A percentile compares a stretch with the other conserved stretches of the same genome.
These are phyloP conservation scores for Andrena trimmerana DNA, from an alignment of 2,888 invertebrate species.

Conservation along the genomic window DNA sequence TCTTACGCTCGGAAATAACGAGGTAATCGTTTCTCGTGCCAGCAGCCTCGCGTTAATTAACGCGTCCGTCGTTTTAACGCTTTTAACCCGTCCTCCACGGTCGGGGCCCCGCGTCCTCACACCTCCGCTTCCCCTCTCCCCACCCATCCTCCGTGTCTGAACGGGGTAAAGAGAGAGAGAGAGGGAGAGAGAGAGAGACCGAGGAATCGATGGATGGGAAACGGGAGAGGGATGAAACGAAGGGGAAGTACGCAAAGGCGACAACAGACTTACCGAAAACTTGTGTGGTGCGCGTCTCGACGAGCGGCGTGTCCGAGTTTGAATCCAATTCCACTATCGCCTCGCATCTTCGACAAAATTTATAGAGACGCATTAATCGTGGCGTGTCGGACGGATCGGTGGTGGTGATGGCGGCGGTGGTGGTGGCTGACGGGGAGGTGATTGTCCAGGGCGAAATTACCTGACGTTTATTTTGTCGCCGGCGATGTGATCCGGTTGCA, in stretches of 20 bases:
- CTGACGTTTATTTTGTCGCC: conserved; percentile 82
- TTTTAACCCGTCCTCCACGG: conserved; percentile 3
- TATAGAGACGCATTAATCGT: conserved; percentile 49
- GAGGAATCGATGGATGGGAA: background rate
- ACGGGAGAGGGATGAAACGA: background rate
- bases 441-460: conserved; percentile 70
- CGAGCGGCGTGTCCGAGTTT: conserved; percentile 65
- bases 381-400: background rate
- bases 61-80: conserved; percentile 60
- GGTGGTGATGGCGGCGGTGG: background rate
- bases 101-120: too few species aligned
- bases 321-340: conserved; percentile 76
- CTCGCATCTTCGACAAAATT: conserved; percentile 77
- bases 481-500: conserved; percentile 82
- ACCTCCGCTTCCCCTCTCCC: background rate
- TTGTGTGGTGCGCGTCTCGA: conserved; percentile 76
- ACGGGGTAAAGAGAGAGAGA: background rate
- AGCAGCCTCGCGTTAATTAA: conserved; percentile 59
- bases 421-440: conserved; percentile 10
- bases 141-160: background rate
- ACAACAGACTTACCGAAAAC: conserved; percentile 78
- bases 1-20: conserved; percentile 55
- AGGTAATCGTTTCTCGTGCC: conserved; percentile 63
- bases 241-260: background rate
- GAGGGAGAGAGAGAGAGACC: too few species aligned